phyloP scores from a whole-genome alignment of 2,888 invertebrate genomes.

The Plagodis pulveraria region DNA sequence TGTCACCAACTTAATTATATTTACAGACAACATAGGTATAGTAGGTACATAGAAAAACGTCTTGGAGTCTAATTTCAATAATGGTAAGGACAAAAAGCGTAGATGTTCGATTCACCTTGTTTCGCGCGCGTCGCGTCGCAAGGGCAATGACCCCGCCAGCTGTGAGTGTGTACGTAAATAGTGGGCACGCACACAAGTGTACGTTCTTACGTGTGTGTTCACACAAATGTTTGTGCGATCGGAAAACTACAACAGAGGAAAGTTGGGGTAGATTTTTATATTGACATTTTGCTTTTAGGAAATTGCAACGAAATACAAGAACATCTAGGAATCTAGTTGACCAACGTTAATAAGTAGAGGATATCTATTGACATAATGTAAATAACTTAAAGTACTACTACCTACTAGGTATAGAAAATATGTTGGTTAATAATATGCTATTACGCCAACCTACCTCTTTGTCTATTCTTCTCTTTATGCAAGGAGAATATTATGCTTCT shows the following conservation, averaged over 20 bases:
- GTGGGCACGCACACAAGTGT: conserved; percentile 50
- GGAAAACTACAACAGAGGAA: conserved; percentile 19
- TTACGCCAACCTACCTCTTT: too few species aligned
- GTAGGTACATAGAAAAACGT: conserved; percentile 35
- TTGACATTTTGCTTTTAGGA: too few species aligned
- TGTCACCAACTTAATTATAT: conserved; percentile 20
- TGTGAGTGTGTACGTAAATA: conserved; percentile 66
- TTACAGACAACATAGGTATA: conserved; percentile 11
- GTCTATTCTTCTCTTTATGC: too few species aligned
- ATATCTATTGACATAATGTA: too few species aligned
- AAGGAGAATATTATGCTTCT: too few species aligned
- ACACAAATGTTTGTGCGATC: conserved; percentile 37
- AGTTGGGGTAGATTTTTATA: too few species aligned
- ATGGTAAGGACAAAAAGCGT: conserved; percentile 63
- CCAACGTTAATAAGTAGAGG: too few species aligned
- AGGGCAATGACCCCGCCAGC: conserved; percentile 76
- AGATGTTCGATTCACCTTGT: conserved; percentile 76
- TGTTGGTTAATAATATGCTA: too few species aligned
- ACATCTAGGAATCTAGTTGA: too few species aligned
- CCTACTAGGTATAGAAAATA: too few species aligned
- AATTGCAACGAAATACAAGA: too few species aligned
- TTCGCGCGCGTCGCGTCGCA: conserved; percentile 66
- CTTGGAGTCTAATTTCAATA: conserved; percentile 49
- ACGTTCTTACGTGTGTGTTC: conserved; percentile 10
- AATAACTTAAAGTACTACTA: too few species aligned